Conservation (phyloP, 1,140 invertebrate species). For the Penaeus indicus region DNA sequence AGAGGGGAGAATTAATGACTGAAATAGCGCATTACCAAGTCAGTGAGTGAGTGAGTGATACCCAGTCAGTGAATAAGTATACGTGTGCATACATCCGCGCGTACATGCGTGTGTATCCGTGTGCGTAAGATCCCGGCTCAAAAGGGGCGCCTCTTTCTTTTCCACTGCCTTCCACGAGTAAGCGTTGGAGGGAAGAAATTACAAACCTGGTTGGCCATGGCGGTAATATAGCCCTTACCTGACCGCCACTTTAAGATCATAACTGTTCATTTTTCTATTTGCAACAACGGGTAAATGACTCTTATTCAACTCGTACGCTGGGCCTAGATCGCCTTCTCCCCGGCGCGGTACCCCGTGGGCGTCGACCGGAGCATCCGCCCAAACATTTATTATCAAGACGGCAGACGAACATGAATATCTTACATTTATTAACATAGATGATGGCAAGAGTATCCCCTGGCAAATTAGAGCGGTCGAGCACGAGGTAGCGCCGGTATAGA, state of each 20-base stretch:
- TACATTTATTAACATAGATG: conserved; percentile 65
- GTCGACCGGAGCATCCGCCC: conserved; percentile 57
- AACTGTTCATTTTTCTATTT: conserved; percentile 44
- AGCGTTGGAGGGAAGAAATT: conserved; percentile 7
- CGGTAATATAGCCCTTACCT: conserved; percentile 36
- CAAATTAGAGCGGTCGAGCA: conserved; percentile 40
- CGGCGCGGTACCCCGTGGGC: conserved; percentile 24
- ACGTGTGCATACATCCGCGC: no score
- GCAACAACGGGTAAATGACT: conserved; percentile 12
- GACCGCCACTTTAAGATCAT: conserved; percentile 25
- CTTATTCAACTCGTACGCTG: conserved; percentile 20
- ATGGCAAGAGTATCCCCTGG: conserved; percentile 59
- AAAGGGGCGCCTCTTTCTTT: no score
- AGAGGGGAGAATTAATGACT: no score
- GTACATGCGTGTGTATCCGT: no score
- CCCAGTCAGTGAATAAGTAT: no score
- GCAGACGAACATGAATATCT: conserved; percentile 58
- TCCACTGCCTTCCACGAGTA: no score
- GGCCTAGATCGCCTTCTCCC: conserved; percentile 35
- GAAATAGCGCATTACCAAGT: no score
- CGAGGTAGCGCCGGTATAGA: neutral
- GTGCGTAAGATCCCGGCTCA: no score
- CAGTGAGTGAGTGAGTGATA: no score
- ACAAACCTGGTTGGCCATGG: conserved; percentile 7
- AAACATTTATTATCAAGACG: conserved; percentile 58